Evolutionary conservation across 2,797 vertebrate genomes (phyloP).

Genomic region (Sebastes ruberrimus): DNA sequence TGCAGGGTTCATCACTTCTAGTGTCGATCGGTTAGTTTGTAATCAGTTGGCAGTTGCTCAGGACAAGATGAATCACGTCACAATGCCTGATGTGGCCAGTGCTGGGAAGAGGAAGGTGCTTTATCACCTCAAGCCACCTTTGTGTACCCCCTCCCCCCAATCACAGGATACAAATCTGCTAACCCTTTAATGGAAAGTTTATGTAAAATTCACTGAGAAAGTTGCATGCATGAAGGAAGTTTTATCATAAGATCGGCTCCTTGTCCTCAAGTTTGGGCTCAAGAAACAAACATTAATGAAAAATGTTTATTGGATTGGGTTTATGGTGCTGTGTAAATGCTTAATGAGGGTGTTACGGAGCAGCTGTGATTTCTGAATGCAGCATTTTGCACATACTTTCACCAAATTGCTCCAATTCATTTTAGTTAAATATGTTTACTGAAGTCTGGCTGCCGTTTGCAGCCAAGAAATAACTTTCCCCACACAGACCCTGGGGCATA

Average conservation of each 20-base stretch:
- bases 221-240: background rate
- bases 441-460: background rate
- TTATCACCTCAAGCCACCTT: background rate
- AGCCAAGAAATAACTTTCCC: slow-evolving; percentile 24
- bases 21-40: background rate
- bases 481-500: background rate
- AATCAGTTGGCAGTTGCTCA: slow-evolving; percentile 4
- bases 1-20: background rate
- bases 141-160: background rate
- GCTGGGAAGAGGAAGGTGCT: background rate
- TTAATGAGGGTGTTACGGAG: background rate
- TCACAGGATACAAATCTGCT: background rate
- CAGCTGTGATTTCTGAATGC: background rate
- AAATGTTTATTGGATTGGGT: background rate
- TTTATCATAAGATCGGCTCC: background rate
- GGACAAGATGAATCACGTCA: background rate
- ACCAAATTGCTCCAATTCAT: background rate
- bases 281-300: background rate
- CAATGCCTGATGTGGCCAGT: background rate
- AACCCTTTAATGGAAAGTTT: background rate
- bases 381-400: background rate
- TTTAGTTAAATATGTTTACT: background rate
- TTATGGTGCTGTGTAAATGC: background rate
- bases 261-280: background rate
- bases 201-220: background rate